Evolutionary conservation across 2,888 invertebrate genomes (phyloP).

Genomic region (Nomada lathburiana): DNA sequence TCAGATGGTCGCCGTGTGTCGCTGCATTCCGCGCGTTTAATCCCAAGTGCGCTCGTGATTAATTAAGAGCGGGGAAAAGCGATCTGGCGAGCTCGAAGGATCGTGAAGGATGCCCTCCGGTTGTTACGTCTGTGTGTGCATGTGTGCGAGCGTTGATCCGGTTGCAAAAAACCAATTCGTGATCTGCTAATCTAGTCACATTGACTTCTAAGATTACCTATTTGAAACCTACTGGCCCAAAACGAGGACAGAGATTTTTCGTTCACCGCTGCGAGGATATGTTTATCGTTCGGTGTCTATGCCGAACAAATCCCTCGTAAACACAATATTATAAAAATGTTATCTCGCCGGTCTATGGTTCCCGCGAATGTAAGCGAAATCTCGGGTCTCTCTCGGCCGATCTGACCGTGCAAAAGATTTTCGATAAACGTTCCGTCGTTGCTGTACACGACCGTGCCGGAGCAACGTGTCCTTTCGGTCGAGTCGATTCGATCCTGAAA

Average conservation of each 20-base stretch:
- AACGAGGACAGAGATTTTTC: slow-evolving; percentile 26
- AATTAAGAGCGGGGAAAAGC: slow-evolving; percentile 56
- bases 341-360: slow-evolving; percentile 45
- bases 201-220: slow-evolving; percentile 49
- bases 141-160: not conserved
- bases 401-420: slow-evolving; percentile 20
- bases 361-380: slow-evolving; percentile 26
- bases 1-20: slow-evolving; percentile 31
- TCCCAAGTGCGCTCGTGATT: slow-evolving; percentile 54
- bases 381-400: slow-evolving; percentile 13
- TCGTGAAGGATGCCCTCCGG: slow-evolving; percentile 37
- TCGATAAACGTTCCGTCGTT: slow-evolving; percentile 17
- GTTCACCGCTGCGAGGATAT: not conserved
- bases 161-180: slow-evolving; percentile 39
- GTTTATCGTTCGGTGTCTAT: slow-evolving; percentile 24
- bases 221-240: slow-evolving; percentile 19
- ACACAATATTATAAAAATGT: slow-evolving; percentile 47
- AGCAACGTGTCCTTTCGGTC: slow-evolving; percentile 6
- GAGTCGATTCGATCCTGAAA: slow-evolving; percentile 4
- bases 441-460: not conserved
- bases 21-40: slow-evolving; percentile 49
- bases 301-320: slow-evolving; percentile 13
- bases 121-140: slow-evolving; percentile 3
- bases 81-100: slow-evolving; percentile 34
- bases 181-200: slow-evolving; percentile 63